Evolutionary conservation across 23 tunicate species (phyloP).

Genomic region (Diplosoma virens): DNA sequence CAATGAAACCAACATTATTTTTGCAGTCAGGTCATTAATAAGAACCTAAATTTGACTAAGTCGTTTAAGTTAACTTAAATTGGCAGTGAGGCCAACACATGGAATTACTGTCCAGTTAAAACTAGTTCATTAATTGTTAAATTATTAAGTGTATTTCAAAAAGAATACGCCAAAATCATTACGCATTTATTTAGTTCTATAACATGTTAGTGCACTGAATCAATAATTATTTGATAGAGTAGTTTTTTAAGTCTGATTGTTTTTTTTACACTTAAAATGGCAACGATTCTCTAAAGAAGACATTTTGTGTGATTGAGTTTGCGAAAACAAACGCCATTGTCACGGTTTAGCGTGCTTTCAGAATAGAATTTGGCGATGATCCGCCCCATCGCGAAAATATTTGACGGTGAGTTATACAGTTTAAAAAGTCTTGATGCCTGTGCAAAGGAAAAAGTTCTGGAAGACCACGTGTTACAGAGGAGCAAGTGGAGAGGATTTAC

Average conservation of each 20-base stretch:
- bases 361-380: background rate
- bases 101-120: no score
- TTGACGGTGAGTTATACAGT: background rate
- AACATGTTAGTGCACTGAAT: background rate
- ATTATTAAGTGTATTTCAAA: no score
- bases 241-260: background rate
- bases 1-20: no score
- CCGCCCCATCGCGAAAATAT: background rate
- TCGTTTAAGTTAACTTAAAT: no score
- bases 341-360: background rate
- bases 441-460: no score
- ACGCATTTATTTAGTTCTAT: no score
- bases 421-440: no score
- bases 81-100: no score
- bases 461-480: background rate
- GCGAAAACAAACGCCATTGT: background rate
- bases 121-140: no score
- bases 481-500: background rate
- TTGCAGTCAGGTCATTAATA: no score
- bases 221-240: background rate
- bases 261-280: background rate
- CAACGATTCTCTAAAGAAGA: background rate
- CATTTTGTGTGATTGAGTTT: background rate
- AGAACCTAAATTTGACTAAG: no score
- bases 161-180: background rate